A percentile compares a stretch with the other conserved stretches of the same genome.
Conservation (phyloP, 2,113 vertebrate species). For the Ciconia boyciana region DNA sequence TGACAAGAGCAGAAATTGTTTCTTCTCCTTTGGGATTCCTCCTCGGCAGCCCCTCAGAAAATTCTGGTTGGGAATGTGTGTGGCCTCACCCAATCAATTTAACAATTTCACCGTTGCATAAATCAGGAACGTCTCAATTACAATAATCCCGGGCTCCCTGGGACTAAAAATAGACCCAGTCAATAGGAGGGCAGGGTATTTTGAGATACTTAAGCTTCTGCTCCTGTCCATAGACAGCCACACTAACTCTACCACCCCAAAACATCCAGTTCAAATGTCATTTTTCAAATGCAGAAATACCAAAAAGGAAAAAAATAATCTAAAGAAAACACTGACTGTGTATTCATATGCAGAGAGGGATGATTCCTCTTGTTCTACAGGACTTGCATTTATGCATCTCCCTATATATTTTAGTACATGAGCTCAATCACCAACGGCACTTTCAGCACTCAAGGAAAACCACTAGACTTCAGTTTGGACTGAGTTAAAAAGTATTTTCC, state of each 20-base stretch:
- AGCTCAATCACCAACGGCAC: background rate
- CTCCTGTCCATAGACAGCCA: background rate
- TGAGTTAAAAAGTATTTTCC: background rate
- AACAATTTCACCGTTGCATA: background rate
- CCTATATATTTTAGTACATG: background rate
- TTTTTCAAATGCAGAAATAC: background rate
- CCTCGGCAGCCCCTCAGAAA: background rate
- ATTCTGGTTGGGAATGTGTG: background rate
- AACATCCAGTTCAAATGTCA: background rate
- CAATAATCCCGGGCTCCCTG: background rate
- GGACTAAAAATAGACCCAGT: background rate
- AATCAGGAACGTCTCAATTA: background rate
- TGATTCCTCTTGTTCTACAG: background rate
- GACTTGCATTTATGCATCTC: background rate
- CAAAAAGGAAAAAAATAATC: background rate
- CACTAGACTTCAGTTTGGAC: background rate
- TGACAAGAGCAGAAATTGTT: background rate
- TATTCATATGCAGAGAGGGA: background rate
- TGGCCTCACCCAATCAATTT: background rate
- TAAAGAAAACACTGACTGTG: background rate
- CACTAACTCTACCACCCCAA: background rate
- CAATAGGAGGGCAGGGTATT: background rate
- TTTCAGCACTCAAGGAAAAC: background rate
- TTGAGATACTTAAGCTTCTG: background rate
- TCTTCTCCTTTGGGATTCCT: background rate